These are phyloP conservation scores for Plutella xylostella DNA, from an alignment of 2,888 invertebrate genomes.

Conservation along the genomic window DNA sequence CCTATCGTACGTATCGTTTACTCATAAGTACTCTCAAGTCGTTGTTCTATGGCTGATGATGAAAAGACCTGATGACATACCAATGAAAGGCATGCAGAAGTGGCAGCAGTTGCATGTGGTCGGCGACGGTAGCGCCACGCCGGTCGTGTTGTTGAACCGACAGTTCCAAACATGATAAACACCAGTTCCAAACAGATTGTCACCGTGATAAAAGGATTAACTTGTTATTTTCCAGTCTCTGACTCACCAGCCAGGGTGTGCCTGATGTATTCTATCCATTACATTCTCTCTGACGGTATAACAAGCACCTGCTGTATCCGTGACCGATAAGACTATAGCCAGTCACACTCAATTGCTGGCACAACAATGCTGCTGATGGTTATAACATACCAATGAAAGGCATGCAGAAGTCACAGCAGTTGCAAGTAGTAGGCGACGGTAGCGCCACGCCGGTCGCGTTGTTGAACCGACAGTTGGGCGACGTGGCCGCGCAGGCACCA, in stretches of 20 bases:
- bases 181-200: no score
- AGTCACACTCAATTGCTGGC: no score
- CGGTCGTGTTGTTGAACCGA: slow-evolving; percentile 67
- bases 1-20: no score
- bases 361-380: slow-evolving; percentile 60
- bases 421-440: slow-evolving; percentile 70
- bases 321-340: no score
- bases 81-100: slow-evolving; percentile 67
- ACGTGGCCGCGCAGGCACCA: slow-evolving; percentile 40
- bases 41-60: no score
- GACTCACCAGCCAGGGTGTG: no score
- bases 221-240: no score
- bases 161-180: no score
- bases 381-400: slow-evolving; percentile 57
- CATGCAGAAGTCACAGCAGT: slow-evolving; percentile 73
- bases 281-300: neutral
- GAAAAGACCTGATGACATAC: no score
- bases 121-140: slow-evolving; percentile 64
- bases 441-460: slow-evolving; percentile 69
- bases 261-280: no score
- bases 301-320: neutral
- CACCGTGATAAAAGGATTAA: no score
- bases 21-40: no score
- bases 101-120: slow-evolving; percentile 74
- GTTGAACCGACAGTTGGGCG: slow-evolving; percentile 58